Evolutionary conservation across 2,113 vertebrate species (phyloP), one percentile per base, ranked within the genome.

Genomic region (Istiophorus platypterus): DNA sequence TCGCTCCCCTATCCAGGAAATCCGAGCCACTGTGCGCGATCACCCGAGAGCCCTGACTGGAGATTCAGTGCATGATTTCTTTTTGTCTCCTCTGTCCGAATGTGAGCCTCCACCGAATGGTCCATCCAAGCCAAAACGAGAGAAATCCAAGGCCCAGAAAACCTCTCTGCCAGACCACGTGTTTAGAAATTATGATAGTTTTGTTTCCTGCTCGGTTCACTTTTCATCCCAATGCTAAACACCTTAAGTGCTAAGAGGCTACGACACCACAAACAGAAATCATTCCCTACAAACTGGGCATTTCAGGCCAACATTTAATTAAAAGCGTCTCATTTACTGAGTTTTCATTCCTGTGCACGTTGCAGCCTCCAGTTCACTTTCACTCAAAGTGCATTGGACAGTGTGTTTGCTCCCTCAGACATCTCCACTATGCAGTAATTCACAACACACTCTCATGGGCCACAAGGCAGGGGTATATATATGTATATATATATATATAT

Each of bases 401-500:
- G 76, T 66, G 9, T 56, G 80, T 77, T 82, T 77, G 79, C 82
- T 87, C 82, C 83, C 80, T 88, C 78, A 87, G 82, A 80, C 85
- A 89, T 88, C 69, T 76, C 66, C 72, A 89, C 90, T 84, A 92
- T 90, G 90, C 78, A 88, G 86, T 66, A 78, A 85, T 88, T 90
- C 90, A 89, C 84, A 89, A 76, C 85, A 92, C 57, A 58, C 81
- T 81, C 84, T 84, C 81, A 68, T 61, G 82, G 73, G 80, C 74
- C 73, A 79, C 87, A 74, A 63, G 82, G 57, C 72, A 76, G 68
- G 65, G 45, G 84, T 88, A 90, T 88, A 92, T 90, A 87, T 90
- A 87, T 89, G 84, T 88, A 90, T 88, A 92, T 90, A 87, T 90
- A 87, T 89, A 92, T n/a, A n/a, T n/a, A 84, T 88, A 90, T 88